phyloP scores from a whole-genome alignment of 37 sponge, comb jelly and placozoan genomes.

The Aphrocallistes beatrix region DNA sequence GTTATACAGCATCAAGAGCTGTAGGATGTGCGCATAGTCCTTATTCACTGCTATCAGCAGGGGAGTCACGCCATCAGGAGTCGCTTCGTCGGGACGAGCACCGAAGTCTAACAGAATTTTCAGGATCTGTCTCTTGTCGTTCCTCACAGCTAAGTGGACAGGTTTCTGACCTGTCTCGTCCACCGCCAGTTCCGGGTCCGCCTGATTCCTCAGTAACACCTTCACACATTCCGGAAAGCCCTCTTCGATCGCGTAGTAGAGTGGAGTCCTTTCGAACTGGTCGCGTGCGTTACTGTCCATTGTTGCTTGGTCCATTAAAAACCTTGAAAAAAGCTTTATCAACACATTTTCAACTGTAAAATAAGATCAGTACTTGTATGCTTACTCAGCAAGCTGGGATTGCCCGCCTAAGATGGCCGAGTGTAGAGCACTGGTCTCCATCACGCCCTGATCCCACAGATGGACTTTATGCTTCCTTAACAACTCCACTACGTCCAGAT shows the following conservation, averaged over 20 bases:
- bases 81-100: background rate
- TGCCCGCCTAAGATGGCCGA: background rate
- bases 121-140: background rate
- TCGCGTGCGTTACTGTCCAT: background rate
- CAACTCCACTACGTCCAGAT: background rate
- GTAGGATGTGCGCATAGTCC: background rate
- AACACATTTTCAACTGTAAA: background rate
- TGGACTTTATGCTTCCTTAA: background rate
- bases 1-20: background rate
- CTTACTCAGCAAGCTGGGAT: constrained; percentile 1
- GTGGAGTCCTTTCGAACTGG: background rate
- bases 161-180: background rate
- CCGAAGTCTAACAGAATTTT: background rate
- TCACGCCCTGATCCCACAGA: background rate
- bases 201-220: background rate
- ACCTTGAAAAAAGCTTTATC: background rate
- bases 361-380: background rate
- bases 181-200: background rate
- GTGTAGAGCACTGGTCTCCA: constrained; percentile 9
- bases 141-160: background rate
- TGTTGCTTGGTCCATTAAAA: background rate
- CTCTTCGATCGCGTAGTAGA: constrained; percentile 10
- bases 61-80: background rate
- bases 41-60: background rate
- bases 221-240: background rate